Evolutionary conservation across 2,797 vertebrate species (phyloP).

Genomic region (Stomatorhinus walkeri): DNA sequence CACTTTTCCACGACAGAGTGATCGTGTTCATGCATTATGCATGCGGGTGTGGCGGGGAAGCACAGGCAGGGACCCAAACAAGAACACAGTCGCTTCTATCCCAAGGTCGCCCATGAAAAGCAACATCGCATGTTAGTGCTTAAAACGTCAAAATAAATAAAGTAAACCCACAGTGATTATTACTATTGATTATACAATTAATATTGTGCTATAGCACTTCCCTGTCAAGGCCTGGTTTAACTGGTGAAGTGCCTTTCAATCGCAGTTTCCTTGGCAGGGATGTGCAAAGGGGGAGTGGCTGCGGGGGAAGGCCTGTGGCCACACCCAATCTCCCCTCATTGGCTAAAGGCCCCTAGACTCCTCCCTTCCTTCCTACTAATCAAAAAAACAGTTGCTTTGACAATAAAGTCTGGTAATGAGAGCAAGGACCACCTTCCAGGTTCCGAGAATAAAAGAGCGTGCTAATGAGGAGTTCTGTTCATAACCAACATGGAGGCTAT

Average conservation of each 20-base stretch:
- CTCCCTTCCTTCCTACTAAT: not conserved
- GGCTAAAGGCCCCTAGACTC: not conserved
- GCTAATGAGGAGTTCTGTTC: not conserved
- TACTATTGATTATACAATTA: not conserved
- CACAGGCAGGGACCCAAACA: not conserved
- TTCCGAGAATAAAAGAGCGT: not conserved
- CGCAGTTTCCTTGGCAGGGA: not conserved
- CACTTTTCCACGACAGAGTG: constrained; percentile 37
- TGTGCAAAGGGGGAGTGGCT: not conserved
- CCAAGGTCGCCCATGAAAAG: not conserved
- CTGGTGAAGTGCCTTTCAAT: not conserved
- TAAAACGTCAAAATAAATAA: not conserved
- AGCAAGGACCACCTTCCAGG: not conserved
- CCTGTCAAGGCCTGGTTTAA: not conserved
- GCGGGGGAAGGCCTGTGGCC: not conserved
- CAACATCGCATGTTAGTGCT: not conserved
- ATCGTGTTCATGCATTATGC: constrained; percentile 46
- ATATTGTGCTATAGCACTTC: not conserved
- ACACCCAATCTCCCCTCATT: not conserved
- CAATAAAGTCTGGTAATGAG: not conserved
- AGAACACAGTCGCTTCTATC: not conserved
- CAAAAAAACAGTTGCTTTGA: not conserved
- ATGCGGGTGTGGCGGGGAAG: constrained; percentile 21
- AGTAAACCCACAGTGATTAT: constrained; percentile 9
- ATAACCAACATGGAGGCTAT: not conserved